phyloP scores from a whole-genome alignment of 1,140 invertebrate species.

The Triops cancriformis region DNA sequence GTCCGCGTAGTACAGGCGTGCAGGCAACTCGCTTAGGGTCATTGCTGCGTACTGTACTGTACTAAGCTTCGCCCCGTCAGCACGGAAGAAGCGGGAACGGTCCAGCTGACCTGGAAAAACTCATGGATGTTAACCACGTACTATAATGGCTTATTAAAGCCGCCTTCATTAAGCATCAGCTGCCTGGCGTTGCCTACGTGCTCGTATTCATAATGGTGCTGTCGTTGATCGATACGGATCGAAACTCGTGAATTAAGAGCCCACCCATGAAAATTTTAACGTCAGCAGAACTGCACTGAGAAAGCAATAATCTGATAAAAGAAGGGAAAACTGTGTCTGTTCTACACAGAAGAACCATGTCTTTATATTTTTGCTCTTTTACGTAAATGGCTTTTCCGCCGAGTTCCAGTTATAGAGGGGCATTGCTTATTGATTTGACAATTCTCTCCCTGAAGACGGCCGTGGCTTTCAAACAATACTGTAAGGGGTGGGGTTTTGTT shows the following conservation, averaged over 20 bases:
- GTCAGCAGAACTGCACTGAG: background rate
- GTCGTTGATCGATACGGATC: background rate
- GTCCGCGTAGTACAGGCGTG: no score
- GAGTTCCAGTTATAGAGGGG: background rate
- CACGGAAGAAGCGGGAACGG: background rate
- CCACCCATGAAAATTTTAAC: background rate
- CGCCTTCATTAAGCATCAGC: conserved; percentile 12
- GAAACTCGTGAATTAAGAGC: background rate
- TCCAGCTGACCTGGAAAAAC: background rate
- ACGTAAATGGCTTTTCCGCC: background rate
- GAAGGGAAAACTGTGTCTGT: background rate
- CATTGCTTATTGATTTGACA: background rate
- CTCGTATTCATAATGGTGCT: background rate
- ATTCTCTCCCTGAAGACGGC: background rate
- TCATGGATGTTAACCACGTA: conserved; percentile 5
- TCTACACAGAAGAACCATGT: background rate
- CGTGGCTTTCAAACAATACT: background rate
- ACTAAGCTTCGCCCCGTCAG: background rate
- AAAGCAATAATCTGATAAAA: conserved; percentile 4
- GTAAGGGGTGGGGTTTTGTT: background rate
- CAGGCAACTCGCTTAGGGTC: background rate
- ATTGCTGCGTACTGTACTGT: background rate
- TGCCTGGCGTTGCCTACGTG: background rate
- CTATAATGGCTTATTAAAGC: conserved; percentile 1
- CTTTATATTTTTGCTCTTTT: background rate